phyloP scores from a whole-genome alignment of 2,888 invertebrate genomes.

The Diarsia brunnea region DNA sequence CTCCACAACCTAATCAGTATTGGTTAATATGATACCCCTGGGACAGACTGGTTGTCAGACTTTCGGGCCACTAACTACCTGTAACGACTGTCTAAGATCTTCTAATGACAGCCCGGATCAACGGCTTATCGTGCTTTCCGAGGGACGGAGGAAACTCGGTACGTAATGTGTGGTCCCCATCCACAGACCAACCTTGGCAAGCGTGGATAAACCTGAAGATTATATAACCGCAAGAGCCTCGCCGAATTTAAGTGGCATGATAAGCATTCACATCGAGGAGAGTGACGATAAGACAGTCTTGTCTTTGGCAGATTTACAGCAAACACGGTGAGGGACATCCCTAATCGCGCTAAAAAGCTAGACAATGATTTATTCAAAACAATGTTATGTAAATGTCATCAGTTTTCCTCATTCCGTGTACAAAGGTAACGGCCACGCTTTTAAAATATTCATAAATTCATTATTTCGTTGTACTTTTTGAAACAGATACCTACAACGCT shows the following conservation, averaged over 20 bases:
- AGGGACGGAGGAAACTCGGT: too few species aligned
- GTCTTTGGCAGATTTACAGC: too few species aligned
- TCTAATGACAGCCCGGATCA: too few species aligned
- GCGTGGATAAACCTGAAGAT: too few species aligned
- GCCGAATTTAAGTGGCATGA: not conserved
- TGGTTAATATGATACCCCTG: too few species aligned
- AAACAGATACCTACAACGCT: not conserved
- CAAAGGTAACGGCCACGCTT: constrained; percentile 47
- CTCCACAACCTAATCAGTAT: too few species aligned
- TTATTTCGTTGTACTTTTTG: constrained; percentile 28
- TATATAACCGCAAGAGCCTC: not conserved
- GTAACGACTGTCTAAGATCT: too few species aligned
- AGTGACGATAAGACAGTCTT: not conserved
- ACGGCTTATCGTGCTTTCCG: too few species aligned
- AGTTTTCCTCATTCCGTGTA: constrained; percentile 39
- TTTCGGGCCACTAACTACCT: too few species aligned
- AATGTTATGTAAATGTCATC: constrained; percentile 48
- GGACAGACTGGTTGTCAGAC: too few species aligned
- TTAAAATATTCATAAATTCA: constrained; percentile 58
- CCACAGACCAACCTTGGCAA: too few species aligned
- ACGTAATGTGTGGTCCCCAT: too few species aligned
- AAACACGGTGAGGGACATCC: not conserved
- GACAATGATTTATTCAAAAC: constrained; percentile 54
- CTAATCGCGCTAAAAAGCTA: constrained; percentile 24
- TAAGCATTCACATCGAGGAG: not conserved